These are phyloP conservation scores for Pimephales promelas DNA, from an alignment of 2,113 vertebrate genomes.

Conservation along the genomic window DNA sequence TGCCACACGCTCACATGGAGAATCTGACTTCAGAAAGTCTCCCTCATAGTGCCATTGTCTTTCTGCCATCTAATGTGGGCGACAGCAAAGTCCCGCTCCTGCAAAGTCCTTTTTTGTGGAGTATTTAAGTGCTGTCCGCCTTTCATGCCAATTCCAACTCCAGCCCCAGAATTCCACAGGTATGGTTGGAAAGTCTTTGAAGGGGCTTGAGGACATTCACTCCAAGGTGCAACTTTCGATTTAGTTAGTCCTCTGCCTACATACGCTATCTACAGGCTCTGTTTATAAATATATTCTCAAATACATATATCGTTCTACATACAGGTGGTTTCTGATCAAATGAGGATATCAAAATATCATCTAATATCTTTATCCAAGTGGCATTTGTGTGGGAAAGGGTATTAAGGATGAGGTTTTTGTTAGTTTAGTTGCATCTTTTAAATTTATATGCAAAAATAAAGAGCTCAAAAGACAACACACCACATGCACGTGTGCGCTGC, in stretches of 20 bases:
- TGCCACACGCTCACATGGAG: not conserved
- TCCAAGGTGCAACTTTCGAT: conserved; percentile 28
- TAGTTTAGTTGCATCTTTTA: conserved; percentile 20
- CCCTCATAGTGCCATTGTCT: conserved; percentile 25
- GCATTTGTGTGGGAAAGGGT: conserved; percentile 71
- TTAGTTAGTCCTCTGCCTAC: conserved; percentile 19
- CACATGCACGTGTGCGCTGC: conserved; percentile 58
- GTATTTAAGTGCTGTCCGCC: conserved; percentile 60
- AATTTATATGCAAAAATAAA: conserved; percentile 41
- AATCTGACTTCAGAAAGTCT: not conserved
- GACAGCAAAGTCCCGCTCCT: not conserved
- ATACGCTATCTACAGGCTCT: conserved; percentile 3
- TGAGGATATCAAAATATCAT: conserved; percentile 67
- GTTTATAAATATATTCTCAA: conserved; percentile 50
- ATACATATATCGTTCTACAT: conserved; percentile 52
- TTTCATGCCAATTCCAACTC: not conserved
- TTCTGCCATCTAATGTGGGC: conserved; percentile 3
- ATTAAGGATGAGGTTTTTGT: conserved; percentile 69
- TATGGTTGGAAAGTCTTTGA: conserved; percentile 52
- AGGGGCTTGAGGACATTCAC: conserved; percentile 51
- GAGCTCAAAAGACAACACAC: conserved; percentile 57
- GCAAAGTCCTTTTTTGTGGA: not conserved
- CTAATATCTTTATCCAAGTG: conserved; percentile 66
- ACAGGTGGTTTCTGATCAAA: conserved; percentile 60
- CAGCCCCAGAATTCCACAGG: conserved; percentile 45